Evolutionary conservation across 2,888 invertebrate species (phyloP), one percentile per base, ranked within the genome.

Genomic region (Lasioglossum calceatum): DNA sequence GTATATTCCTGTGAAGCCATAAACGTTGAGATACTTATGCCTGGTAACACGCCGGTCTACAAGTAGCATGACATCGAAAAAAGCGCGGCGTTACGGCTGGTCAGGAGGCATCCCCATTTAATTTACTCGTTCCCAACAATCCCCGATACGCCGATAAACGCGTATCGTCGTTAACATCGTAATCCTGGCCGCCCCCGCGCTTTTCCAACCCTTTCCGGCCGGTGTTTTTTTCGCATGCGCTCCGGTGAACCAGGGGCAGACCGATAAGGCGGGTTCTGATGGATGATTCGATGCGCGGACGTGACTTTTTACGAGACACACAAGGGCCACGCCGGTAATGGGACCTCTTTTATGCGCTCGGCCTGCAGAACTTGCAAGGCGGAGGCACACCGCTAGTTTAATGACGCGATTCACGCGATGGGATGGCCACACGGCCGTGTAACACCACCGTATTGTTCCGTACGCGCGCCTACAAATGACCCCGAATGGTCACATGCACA

Each of bases 371-470:
- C 78, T 54, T 71, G 73, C 72, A 71, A 82, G 81, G 78, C 67
- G 74, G 79, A 42, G 54, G 71, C 71, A 10, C 64, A 32, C 50
- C 10, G 74, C 50, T 58, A 70, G 85, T 88, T 88, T 90, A 90
- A 90, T 89, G 90, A 86, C 84, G 84, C 87, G 87, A 88, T 88
- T 91, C 90, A 90, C 90, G 91, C 90, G 90, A 90, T 75, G 87
- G 81, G 81, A 87, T 71, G 85, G 70, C 85, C 61, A 58, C 58
- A 58, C 58, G 71, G 16, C 73, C 32, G 61, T 75, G 79, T 78
- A 87, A 80, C 82, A 85, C 88, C 81, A 39, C 84, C 80, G 82
- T 85, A 90, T 86, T 88, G 74, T 87, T 88, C 84, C 77, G 32
- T 54, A 27, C 14, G 14, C 16, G 78, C 82, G 85, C 80, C 67